Conservation (phyloP, 2,888 invertebrate species). For the Pristionchus maxplancki region DNA sequence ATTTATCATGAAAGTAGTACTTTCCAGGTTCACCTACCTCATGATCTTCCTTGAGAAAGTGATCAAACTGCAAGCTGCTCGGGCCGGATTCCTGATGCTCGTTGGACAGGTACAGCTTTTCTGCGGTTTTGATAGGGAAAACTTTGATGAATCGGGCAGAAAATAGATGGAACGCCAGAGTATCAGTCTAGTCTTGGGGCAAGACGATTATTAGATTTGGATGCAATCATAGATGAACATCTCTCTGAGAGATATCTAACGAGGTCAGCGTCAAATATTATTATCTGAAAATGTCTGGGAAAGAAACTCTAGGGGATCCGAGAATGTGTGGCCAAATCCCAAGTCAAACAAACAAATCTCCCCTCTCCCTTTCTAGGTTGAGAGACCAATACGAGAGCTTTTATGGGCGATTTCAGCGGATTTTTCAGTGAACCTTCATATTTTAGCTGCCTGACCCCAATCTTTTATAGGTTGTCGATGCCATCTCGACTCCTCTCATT, state of each 20-base stretch:
- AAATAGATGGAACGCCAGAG: too few species aligned
- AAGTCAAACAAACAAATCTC: not conserved
- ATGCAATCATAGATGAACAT: not conserved
- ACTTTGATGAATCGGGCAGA: too few species aligned
- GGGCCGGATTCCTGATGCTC: constrained; percentile 84
- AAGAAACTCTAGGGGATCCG: not conserved
- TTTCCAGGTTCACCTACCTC: constrained; percentile 88
- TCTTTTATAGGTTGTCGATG: constrained; percentile 85
- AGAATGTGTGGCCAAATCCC: not conserved
- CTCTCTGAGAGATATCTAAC: not conserved
- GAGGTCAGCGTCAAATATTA: not conserved
- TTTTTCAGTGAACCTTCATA: not conserved
- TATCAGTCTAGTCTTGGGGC: not conserved
- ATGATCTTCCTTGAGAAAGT: constrained; percentile 87
- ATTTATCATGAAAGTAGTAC: constrained; percentile 78
- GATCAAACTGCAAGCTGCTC: constrained; percentile 63
- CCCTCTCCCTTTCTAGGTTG: not conserved
- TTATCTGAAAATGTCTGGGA: not conserved
- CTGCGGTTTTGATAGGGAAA: not conserved
- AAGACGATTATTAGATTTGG: not conserved
- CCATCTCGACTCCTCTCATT: constrained; percentile 89
- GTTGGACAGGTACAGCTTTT: constrained; percentile 82
- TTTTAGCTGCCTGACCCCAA: too few species aligned
- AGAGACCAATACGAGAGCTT: not conserved
- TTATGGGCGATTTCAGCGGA: too few species aligned